Evolutionary conservation across 1,140 invertebrate genomes (phyloP), one percentile per base, ranked within the genome.

Genomic region (Atta texana): DNA sequence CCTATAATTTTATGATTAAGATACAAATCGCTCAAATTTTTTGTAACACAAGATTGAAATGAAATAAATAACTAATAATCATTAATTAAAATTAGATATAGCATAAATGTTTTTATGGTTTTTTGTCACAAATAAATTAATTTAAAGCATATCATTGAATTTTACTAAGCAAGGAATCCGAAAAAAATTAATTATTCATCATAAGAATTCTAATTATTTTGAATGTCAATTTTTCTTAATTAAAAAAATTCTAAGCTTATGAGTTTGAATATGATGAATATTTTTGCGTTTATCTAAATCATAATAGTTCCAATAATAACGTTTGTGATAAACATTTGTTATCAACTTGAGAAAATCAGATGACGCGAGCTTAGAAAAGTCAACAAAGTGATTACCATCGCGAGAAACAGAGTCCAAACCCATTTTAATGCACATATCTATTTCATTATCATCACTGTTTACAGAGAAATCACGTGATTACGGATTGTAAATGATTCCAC

Each of bases 321-420:
- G 7, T 81, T 28, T 3, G n/a, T 28, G 24, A 71, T 57, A 71
- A 57, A 71, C 28, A 44, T 71, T 71, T 68, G 2, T 2, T 5
- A 12, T 24, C 31, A 14, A 16, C 8, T 7, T 57, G 34, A 57
- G 31, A 57, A 71, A 57, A 81, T 57, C 53, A 44, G 31, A 68
- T 80, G 49, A 81, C 34, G 51, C 34, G 51, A 39, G 51, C 78
- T 71, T 81, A 44, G 64, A 44, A 71, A 71, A 57, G 31, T 81
- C 78, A 81, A 71, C 51, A 55, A 8, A 71, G 10, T 44, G 34
- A 71, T 81, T 81, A 80, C 69, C 21, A 57, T 81, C 21, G 39
- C 39, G 49, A 24, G 28, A 69, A 81, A 57, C 77, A 71, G 34
- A 81, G 28, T 59, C 64, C n/a, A 55, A 69, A 8, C 28, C 16